These are phyloP conservation scores for Enchytraeus crypticus DNA, from an alignment of 2,888 invertebrate genomes.

Conservation along the genomic window DNA sequence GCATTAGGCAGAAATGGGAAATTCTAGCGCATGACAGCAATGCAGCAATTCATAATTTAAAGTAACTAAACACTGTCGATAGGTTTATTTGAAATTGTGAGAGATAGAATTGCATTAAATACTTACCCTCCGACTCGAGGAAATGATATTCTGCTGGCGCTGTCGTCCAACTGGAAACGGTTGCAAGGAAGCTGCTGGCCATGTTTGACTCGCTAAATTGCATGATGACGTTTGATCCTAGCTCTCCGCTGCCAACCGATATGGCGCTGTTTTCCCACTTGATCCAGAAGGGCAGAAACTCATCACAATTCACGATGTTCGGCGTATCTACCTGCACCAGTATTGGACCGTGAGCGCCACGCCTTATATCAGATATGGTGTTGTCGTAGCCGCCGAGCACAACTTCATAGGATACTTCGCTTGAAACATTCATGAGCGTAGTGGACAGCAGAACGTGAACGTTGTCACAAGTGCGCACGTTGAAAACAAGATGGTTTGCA, in stretches of 20 bases:
- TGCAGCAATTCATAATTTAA: too few relatives aligned
- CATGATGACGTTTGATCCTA: neutral
- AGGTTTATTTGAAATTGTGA: too few relatives aligned
- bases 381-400: neutral
- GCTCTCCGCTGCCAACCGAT: neutral
- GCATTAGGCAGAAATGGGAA: too few relatives aligned
- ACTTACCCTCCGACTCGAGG: conserved; percentile 1
- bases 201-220: neutral
- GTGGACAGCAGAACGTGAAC: neutral
- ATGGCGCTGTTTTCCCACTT: conserved; percentile 1
- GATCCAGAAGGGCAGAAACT: conserved; percentile 6
- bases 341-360: neutral
- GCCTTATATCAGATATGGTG: conserved; percentile 1
- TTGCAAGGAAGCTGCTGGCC: neutral
- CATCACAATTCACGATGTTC: conserved; percentile 5
- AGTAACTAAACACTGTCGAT: too few relatives aligned
- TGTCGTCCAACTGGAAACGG: neutral
- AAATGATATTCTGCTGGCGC: conserved; percentile 1
- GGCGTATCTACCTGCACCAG: conserved; percentile 1
- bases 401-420: conserved; percentile 2
- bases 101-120: too few relatives aligned
- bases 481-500: neutral
- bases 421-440: neutral
- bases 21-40: too few relatives aligned
- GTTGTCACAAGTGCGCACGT: neutral